These are phyloP conservation scores for Callorhinus ursinus DNA, from an alignment of 2,113 vertebrate genomes.

Conservation along the genomic window DNA sequence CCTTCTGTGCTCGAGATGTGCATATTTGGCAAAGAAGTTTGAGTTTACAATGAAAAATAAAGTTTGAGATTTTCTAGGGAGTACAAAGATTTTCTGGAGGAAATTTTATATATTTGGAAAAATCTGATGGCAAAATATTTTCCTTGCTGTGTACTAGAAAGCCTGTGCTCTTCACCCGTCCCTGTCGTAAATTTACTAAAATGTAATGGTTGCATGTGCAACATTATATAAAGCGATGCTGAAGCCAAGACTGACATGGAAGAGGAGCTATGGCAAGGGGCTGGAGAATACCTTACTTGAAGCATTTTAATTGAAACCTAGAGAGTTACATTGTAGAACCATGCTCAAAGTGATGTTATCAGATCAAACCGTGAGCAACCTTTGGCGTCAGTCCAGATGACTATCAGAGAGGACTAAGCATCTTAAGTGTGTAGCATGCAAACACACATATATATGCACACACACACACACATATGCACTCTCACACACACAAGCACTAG, in stretches of 20 bases:
- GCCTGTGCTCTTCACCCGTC: not conserved
- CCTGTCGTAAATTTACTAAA: not conserved
- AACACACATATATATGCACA: too few species aligned
- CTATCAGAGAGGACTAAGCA: not conserved
- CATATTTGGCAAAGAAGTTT: slow-evolving; percentile 9
- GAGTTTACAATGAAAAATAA: not conserved
- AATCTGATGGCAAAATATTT: not conserved
- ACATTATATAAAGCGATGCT: not conserved
- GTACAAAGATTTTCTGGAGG: not conserved
- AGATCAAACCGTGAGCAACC: not conserved
- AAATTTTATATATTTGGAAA: not conserved
- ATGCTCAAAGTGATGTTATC: not conserved
- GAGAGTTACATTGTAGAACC: not conserved
- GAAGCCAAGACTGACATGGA: not conserved
- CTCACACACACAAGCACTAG: not conserved
- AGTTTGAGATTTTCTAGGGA: not conserved
- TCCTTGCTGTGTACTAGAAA: not conserved
- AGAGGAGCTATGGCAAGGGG: not conserved
- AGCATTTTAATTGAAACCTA: slow-evolving; percentile 4
- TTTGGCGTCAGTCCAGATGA: not conserved
- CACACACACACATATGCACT: too few species aligned
- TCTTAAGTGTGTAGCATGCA: not conserved
- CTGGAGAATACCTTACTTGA: not conserved
- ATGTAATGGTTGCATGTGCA: not conserved
- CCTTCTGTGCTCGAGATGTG: not conserved